Conservation (phyloP, 35 echinoderm and acorn worm genomes). For the Chiridota heheva region DNA sequence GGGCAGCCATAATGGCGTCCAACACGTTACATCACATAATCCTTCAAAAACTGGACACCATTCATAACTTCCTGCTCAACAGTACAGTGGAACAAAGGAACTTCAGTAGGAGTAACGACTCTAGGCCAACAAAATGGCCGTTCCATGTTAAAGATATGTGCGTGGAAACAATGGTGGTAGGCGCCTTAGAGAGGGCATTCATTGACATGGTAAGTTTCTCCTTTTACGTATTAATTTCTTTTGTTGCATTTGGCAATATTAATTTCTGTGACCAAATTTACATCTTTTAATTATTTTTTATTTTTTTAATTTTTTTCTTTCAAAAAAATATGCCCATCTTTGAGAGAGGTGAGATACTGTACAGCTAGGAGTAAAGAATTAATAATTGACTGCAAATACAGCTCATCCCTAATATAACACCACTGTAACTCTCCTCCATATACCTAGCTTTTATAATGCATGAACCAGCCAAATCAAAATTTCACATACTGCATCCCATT, state of each 20-base stretch:
- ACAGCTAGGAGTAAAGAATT: no score
- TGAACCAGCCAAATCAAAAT: no score
- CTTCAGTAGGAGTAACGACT: conserved; percentile 68
- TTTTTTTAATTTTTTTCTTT: no score
- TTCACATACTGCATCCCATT: no score
- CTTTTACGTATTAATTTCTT: not conserved
- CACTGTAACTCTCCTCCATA: no score
- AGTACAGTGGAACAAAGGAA: conserved; percentile 71
- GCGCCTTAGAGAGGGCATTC: conserved; percentile 90
- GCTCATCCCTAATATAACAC: no score
- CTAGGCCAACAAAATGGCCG: conserved; percentile 73
- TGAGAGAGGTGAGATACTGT: no score
- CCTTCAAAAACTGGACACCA: conserved; percentile 69
- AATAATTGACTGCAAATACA: no score
- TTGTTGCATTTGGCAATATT: not conserved
- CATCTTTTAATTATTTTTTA: no score
- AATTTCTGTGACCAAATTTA: not conserved
- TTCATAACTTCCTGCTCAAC: conserved; percentile 76
- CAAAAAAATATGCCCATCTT: no score
- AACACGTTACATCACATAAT: conserved; percentile 80
- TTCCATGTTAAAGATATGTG: conserved; percentile 79
- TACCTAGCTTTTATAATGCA: no score
- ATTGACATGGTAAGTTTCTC: conserved; percentile 92
- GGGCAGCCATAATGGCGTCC: conserved; percentile 78
- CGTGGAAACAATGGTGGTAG: conserved; percentile 80